Conservation (phyloP, 2,888 invertebrate species). For the Lithosia quadra region DNA sequence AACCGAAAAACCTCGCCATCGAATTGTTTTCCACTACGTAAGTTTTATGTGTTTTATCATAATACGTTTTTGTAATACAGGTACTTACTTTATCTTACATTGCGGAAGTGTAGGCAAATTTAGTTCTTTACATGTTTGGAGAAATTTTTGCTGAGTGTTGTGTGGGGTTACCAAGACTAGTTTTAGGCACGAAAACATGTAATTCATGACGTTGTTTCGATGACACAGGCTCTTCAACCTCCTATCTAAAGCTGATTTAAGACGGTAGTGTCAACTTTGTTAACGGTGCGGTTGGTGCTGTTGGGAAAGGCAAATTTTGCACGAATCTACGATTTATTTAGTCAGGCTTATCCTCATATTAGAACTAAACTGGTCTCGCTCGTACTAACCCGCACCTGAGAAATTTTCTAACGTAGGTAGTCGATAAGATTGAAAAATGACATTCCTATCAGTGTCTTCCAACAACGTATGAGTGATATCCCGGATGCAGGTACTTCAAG, state of each 20-base stretch:
- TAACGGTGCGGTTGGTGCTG: background rate
- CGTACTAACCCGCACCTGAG: background rate
- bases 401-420: background rate
- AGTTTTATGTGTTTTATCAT: slow-evolving; percentile 60
- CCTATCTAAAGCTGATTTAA: background rate
- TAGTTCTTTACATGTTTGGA: slow-evolving; percentile 3
- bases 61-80: slow-evolving; percentile 56
- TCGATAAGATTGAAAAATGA: background rate
- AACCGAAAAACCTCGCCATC: slow-evolving; percentile 70
- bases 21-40: slow-evolving; percentile 75
- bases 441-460: background rate
- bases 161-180: slow-evolving; percentile 2
- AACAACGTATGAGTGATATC: background rate
- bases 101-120: slow-evolving; percentile 9
- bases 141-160: slow-evolving; percentile 4
- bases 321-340: slow-evolving; percentile 1
- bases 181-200: slow-evolving; percentile 14
- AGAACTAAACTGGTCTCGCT: background rate
- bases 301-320: background rate
- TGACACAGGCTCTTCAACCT: background rate
- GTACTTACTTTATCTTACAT: slow-evolving; percentile 26
- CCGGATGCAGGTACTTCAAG: background rate
- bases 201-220: slow-evolving; percentile 12
- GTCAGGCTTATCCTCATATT: background rate
- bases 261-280: background rate